Evolutionary conservation across 1,140 invertebrate genomes (phyloP), one percentile per base, ranked within the genome.

Genomic region (Drosophila asahinai): DNA sequence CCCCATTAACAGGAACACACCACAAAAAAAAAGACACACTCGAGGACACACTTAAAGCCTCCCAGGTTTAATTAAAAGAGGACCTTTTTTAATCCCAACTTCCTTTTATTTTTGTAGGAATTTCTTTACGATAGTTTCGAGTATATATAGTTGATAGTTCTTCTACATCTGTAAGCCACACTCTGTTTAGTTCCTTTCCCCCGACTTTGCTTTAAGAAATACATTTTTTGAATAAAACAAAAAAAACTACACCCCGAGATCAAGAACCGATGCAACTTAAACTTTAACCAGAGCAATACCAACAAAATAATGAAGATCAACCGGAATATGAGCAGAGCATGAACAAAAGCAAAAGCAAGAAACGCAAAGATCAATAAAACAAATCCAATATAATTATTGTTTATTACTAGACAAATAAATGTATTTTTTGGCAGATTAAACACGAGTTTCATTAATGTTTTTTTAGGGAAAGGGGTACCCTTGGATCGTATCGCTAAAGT

Each of bases 391-490:
- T 78, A 78, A 86, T 75, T 87, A 87, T 86, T 86, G 83, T 86
- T 86, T 86, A 87, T 87, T 86, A 77, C 74, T 77, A 87, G 83
- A 86, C 80, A 87, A 86, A 87, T 82, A 77, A 83, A 83, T 86
- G 80, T 86, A 86, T 80, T 83, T 86, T 87, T 86, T 86, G 83
- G 79, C 67, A 86, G 84, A 77, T 68, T 77, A 77, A 17, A 15
- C n/a, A 11, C 47, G 14, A 11, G 22, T 70, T 3, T 57, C 12
- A 11, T 75, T 38, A 45, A n/a, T 67, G 19, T 25, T 25, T 17
- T 11, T 52, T 30, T 8, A 7, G 19, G 48, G 5, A 2, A 22
- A 19, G 54, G 7, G 27, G 17, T 17, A 12, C 8, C 14, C 19
- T 8, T 30, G 22, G 19, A 9, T 19, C 2, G 33, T 17, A 38